phyloP scores from a whole-genome alignment of 2,797 vertebrate species.

The Bovichtus variegatus region DNA sequence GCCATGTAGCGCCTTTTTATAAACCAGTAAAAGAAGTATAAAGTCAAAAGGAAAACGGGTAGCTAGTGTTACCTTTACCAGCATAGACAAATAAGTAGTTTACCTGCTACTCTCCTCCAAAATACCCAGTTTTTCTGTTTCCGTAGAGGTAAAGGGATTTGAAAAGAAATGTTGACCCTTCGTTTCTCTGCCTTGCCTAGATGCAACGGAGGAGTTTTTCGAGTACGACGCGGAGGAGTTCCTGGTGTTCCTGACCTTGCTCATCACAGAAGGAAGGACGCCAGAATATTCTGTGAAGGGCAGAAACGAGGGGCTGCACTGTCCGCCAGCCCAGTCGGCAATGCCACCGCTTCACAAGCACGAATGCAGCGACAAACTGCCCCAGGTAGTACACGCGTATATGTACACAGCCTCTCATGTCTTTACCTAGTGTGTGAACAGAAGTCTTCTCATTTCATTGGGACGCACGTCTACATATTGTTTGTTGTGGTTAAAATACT shows the following conservation, averaged over 20 bases:
- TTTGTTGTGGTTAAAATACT: too few relatives aligned
- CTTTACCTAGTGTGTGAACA: not conserved
- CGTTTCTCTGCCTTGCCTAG: slow-evolving; percentile 73
- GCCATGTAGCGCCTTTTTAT: too few relatives aligned
- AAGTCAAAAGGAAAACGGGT: too few relatives aligned
- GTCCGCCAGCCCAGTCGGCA: slow-evolving; percentile 94
- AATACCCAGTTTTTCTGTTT: not conserved
- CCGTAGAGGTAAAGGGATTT: not conserved
- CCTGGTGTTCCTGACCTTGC: slow-evolving; percentile 94
- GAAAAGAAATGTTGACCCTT: slow-evolving; percentile 4
- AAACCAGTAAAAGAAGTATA: too few relatives aligned
- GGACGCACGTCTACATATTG: not conserved
- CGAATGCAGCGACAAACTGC: slow-evolving; percentile 95
- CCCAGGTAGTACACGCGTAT: slow-evolving; percentile 87
- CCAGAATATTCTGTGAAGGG: slow-evolving; percentile 97
- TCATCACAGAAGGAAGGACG: slow-evolving; percentile 97
- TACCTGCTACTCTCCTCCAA: not conserved
- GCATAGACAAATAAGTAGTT: not conserved
- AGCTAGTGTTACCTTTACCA: too few relatives aligned
- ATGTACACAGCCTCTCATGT: not conserved
- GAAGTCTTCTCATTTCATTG: not conserved
- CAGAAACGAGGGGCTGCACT: slow-evolving; percentile 96
- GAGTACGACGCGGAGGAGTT: slow-evolving; percentile 99
- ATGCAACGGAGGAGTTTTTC: slow-evolving; percentile 96
- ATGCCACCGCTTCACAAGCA: slow-evolving; percentile 91